These are phyloP conservation scores for Phengaris alcon DNA, from an alignment of 2,888 invertebrate species.

Conservation along the genomic window DNA sequence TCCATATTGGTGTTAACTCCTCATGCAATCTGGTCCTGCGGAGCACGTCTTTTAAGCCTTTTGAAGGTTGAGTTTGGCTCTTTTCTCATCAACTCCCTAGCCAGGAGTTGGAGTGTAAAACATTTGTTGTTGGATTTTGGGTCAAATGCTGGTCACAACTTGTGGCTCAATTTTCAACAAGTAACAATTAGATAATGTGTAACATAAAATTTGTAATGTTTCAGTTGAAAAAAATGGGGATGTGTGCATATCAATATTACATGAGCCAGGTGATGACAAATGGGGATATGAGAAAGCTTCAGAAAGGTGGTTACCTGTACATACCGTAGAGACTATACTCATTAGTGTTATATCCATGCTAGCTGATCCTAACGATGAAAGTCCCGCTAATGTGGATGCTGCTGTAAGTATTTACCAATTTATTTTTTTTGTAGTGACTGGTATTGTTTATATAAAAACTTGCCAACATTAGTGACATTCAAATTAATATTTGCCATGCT, in stretches of 20 bases:
- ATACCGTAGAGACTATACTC: conserved; percentile 98
- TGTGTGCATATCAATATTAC: conserved; percentile 99
- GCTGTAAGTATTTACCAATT: conserved; percentile 84
- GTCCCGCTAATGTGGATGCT: conserved; percentile 99
- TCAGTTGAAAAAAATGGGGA: conserved; percentile 96
- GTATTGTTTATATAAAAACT: too few species aligned
- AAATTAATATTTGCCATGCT: too few species aligned
- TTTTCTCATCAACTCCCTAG: too few species aligned
- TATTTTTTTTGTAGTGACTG: not conserved
- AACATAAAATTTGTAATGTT: conserved; percentile 48
- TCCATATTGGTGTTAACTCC: too few species aligned
- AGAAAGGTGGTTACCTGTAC: conserved; percentile 98
- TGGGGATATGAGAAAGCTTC: conserved; percentile 99
- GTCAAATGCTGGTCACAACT: too few species aligned
- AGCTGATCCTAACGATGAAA: conserved; percentile 99
- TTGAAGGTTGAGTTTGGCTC: too few species aligned
- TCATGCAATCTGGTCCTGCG: too few species aligned
- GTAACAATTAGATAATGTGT: not conserved
- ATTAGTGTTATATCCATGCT: conserved; percentile 99
- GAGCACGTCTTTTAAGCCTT: too few species aligned
- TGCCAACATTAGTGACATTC: too few species aligned
- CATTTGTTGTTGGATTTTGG: too few species aligned
- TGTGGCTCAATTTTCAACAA: not conserved
- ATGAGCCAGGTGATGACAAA: conserved; percentile 99
- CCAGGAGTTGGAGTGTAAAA: too few species aligned